Conservation (phyloP, 2,888 invertebrate species). For the Caenorhabditis zanzibari region DNA sequence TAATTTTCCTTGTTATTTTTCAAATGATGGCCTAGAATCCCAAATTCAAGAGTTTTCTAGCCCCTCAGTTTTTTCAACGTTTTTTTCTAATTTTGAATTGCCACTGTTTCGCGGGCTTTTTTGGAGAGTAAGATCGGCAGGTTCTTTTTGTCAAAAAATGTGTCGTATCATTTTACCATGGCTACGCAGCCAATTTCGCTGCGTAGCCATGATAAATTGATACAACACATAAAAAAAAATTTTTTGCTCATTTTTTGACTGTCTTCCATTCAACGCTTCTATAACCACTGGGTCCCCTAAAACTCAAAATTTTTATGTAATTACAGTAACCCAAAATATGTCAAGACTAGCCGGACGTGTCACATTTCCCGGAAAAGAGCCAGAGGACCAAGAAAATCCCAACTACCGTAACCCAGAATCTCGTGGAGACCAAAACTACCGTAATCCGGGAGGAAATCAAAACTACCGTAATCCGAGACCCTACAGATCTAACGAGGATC, state of each 20-base stretch:
- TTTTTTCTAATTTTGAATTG: neutral
- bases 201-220: too few relatives aligned
- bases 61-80: neutral
- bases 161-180: too few relatives aligned
- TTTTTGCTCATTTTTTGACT: too few relatives aligned
- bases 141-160: too few relatives aligned
- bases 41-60: too few relatives aligned
- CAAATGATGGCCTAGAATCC: too few relatives aligned
- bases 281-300: too few relatives aligned
- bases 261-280: conserved; percentile 8
- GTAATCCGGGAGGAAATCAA: neutral
- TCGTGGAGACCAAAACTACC: neutral
- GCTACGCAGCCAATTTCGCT: too few relatives aligned
- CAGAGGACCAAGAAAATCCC: neutral
- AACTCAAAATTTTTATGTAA: neutral
- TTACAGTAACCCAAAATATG: conserved; percentile 4
- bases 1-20: too few relatives aligned
- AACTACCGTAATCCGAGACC: neutral
- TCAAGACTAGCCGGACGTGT: conserved; percentile 43
- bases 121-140: too few relatives aligned
- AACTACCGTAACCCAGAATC: neutral
- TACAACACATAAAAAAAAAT: too few relatives aligned
- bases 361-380: conserved; percentile 8
- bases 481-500: conserved; percentile 6
- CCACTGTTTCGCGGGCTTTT: too few relatives aligned